Percentiles rank a stretch among this genome's conserved stretches.
Evolutionary conservation across 2,888 invertebrate genomes (phyloP).

Genomic region (Oscheius sp.): DNA sequence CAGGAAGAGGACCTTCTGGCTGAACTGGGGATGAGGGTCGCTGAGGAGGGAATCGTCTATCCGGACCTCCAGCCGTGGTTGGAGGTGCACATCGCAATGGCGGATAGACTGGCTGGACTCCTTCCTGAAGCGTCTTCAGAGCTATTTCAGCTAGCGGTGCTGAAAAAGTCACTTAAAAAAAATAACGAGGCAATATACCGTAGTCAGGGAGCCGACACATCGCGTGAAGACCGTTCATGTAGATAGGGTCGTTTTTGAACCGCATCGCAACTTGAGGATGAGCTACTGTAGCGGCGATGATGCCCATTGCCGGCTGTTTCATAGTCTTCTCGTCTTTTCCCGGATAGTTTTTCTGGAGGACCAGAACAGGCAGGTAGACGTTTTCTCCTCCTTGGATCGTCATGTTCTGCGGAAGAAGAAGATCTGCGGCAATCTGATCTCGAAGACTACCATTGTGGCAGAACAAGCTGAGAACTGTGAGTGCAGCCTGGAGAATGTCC

Average conservation of each 20-base stretch:
- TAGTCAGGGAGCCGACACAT: background rate
- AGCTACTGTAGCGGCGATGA: background rate
- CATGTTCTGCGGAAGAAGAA: constrained; percentile 44
- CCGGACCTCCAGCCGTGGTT: constrained; percentile 11
- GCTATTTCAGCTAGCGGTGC: constrained; percentile 18
- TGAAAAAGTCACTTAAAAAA: background rate
- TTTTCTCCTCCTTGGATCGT: constrained; percentile 37
- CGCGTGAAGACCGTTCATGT: constrained; percentile 3
- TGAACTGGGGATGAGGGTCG: constrained; percentile 19
- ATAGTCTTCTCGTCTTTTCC: constrained; percentile 39
- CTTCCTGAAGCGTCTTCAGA: background rate
- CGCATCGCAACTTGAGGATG: constrained; percentile 25
- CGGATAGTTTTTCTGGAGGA: constrained; percentile 41
- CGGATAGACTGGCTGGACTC: constrained; percentile 22
- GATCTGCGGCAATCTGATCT: constrained; percentile 43
- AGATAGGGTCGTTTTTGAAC: background rate
- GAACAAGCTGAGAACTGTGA: background rate
- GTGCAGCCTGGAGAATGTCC: constrained; percentile 13
- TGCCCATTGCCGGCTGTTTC: constrained; percentile 10
- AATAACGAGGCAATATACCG: background rate
- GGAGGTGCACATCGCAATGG: constrained; percentile 22
- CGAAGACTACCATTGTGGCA: constrained; percentile 37
- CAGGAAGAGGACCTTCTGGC: background rate
- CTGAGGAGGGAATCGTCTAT: constrained; percentile 23
- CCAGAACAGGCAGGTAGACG: constrained; percentile 47